Conservation (phyloP, 2,888 invertebrate species). For the Apodemia zela region DNA sequence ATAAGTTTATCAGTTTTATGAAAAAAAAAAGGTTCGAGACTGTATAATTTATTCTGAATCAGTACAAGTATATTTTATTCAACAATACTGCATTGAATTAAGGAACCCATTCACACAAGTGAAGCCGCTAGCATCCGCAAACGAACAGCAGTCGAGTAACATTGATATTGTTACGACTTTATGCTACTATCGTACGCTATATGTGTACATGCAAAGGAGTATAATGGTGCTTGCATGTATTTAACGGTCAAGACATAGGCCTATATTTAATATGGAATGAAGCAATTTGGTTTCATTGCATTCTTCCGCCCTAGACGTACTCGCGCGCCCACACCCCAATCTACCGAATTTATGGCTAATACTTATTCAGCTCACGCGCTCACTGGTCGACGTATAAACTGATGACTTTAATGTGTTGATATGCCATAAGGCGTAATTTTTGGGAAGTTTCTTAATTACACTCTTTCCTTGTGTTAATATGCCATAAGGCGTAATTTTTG, state of each 20-base stretch:
- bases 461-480: neutral
- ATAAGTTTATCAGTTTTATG: too few species aligned
- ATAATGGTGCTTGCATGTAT: neutral
- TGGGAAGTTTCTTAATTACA: neutral
- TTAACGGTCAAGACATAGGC: conserved; percentile 11
- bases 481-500: neutral
- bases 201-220: neutral
- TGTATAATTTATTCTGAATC: too few species aligned
- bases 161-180: too few species aligned
- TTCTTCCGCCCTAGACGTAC: conserved; percentile 13
- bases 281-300: conserved; percentile 14
- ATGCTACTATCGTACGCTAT: too few species aligned
- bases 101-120: too few species aligned
- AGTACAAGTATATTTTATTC: too few species aligned
- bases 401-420: neutral
- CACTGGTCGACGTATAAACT: conserved; percentile 7
- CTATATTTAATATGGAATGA: conserved; percentile 15
- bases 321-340: conserved; percentile 53
- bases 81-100: too few species aligned
- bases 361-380: conserved; percentile 9
- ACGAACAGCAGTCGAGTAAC: too few species aligned
- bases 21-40: too few species aligned
- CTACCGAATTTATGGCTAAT: conserved; percentile 30
- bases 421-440: neutral
- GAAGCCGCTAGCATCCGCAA: too few species aligned